Evolutionary conservation across 1,140 invertebrate species (phyloP).

Genomic region (Trichomalopsis sarcophagae): DNA sequence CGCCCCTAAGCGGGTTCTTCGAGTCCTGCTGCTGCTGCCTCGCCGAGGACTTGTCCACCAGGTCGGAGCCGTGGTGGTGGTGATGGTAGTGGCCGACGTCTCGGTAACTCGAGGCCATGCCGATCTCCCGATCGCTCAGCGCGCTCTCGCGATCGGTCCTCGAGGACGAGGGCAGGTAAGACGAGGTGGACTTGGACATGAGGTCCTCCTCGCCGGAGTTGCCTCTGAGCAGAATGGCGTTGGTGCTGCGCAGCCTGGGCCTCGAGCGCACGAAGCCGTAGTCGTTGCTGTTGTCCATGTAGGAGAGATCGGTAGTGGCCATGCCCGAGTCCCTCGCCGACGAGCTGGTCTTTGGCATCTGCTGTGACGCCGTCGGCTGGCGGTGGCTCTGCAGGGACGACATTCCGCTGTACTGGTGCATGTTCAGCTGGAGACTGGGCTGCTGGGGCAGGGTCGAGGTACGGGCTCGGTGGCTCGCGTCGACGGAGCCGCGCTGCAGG

Average conservation of each 20-base stretch:
- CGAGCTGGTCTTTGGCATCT: not conserved
- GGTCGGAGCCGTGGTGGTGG: constrained; percentile 10
- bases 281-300: constrained; percentile 62
- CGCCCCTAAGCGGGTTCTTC: constrained; percentile 54
- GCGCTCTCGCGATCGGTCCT: constrained; percentile 59
- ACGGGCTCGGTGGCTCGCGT: constrained; percentile 70
- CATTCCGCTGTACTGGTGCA: constrained; percentile 57
- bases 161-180: not conserved
- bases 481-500: constrained; percentile 70
- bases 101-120: constrained; percentile 52
- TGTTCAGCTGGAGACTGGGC: constrained; percentile 62
- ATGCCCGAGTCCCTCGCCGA: constrained; percentile 33
- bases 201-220: constrained; percentile 54
- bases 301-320: constrained; percentile 46
- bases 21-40: not conserved
- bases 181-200: constrained; percentile 18
- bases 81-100: constrained; percentile 66
- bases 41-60: constrained; percentile 40
- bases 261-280: constrained; percentile 73
- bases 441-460: constrained; percentile 74
- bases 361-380: not conserved
- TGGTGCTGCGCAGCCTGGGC: constrained; percentile 71
- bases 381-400: constrained; percentile 66
- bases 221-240: constrained; percentile 66
- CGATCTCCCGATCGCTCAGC: constrained; percentile 64